Evolutionary conservation across 53 echinoderm and acorn worm species (phyloP), one percentile per base, ranked within the genome.

Genomic region (Henricia sp.): DNA sequence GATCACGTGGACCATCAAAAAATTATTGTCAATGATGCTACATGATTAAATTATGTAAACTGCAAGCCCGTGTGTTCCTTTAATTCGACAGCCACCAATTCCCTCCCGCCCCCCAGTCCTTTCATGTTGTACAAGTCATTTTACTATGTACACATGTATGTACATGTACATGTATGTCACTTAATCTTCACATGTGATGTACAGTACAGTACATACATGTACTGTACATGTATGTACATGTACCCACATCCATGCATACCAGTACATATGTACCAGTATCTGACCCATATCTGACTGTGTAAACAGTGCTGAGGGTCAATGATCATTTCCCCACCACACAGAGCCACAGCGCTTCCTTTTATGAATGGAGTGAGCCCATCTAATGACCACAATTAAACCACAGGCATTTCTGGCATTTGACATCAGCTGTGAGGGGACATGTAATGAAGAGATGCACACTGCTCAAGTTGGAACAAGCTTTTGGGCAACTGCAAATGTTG

Each of bases 311-410:
- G 26, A 32, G 48, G 70, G 48, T 70, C 28, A 70, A 67, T 38
- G 67, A 67, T 67, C 74, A 74, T 24, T 53, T 74, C 53, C 74
- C 46, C 29, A 10, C 27, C 21, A 12, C 19, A 6, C 8, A 1
- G 11, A 20, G 30, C n/a, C 25, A 38, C 48, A 16, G 56, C 21
- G 11, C 13, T 19, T 57, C 76, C 37, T 57, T 76, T 76, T 76
- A 76, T 76, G 76, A 76, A 76, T 76, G 76, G 30, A n/a, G 44
- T 76, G 76, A 76, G 39, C 76, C 67, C 24, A 40, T 76, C 14
- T 23, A 55, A 17, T 76, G 42, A 58, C 59, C 58, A 17, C 41
- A n/a, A n/a, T n/a, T n/a, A 76, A 57, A 28, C 76, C 76, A 39
- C 76, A 76, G 59, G 76, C 14, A 76, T 76, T 38, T 42, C 57